A percentile compares a stretch with the other conserved stretches of the same genome.
Conservation (phyloP, 2,797 vertebrate species). For the Vespertilio murinus region DNA sequence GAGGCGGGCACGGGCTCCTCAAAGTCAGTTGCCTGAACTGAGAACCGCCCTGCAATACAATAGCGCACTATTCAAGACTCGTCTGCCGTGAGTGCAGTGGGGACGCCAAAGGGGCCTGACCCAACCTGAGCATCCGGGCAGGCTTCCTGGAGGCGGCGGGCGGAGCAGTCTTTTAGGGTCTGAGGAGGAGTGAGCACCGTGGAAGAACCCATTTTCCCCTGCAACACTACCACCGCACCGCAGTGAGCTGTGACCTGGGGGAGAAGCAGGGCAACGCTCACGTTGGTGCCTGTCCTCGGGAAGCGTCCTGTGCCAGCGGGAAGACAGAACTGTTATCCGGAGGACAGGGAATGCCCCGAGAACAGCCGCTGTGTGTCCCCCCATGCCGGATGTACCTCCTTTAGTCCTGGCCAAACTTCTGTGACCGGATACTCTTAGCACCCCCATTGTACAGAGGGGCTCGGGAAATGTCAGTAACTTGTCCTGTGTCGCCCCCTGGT, state of each 20-base stretch:
- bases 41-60: neutral
- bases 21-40: neutral
- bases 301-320: neutral
- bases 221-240: neutral
- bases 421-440: neutral
- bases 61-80: neutral
- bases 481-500: neutral
- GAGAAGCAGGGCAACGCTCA: neutral
- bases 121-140: neutral
- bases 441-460: neutral
- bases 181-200: neutral
- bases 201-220: neutral
- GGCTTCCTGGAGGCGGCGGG: neutral
- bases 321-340: neutral
- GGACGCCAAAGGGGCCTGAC: neutral
- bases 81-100: neutral
- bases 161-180: neutral
- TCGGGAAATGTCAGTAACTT: neutral
- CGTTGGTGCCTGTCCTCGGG: neutral
- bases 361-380: neutral
- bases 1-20: neutral
- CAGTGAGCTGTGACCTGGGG: neutral
- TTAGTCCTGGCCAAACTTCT: neutral
- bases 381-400: neutral
- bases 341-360: neutral